phyloP scores from a whole-genome alignment of 1,140 invertebrate genomes.

The Rhagoletis zephyria region DNA sequence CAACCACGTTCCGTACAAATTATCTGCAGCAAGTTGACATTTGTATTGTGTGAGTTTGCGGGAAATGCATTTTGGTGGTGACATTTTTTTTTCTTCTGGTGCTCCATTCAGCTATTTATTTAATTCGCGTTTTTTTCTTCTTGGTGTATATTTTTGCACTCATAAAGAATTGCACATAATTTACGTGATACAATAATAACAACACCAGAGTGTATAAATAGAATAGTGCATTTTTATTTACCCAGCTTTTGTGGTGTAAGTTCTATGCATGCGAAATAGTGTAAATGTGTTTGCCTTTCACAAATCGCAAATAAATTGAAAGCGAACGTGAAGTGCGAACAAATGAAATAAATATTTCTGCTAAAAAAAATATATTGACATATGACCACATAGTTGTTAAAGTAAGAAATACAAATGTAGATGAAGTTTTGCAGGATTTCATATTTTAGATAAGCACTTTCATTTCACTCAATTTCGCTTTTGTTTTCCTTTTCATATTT shows the following conservation, averaged over 20 bases:
- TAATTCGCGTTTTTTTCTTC: background rate
- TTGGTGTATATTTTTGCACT: background rate
- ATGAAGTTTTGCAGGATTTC: too few relatives aligned
- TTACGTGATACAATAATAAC: conserved; percentile 18
- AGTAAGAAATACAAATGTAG: too few relatives aligned
- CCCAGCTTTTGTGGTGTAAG: background rate
- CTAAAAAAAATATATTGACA: too few relatives aligned
- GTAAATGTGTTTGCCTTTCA: too few relatives aligned
- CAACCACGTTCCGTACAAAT: background rate
- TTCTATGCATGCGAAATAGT: background rate
- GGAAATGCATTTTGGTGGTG: background rate
- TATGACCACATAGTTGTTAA: too few relatives aligned
- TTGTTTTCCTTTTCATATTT: too few relatives aligned
- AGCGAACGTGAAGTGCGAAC: too few relatives aligned
- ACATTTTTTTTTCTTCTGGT: background rate
- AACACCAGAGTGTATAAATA: conserved; percentile 1
- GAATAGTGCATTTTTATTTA: background rate
- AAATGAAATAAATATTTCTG: too few relatives aligned
- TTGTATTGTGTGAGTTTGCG: background rate
- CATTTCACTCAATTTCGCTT: too few relatives aligned
- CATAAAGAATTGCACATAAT: background rate
- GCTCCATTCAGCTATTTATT: background rate
- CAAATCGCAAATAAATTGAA: too few relatives aligned
- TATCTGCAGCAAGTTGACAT: background rate
- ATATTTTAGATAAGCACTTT: too few relatives aligned